Base-by-base conservation (phyloP, 2,113 vertebrate species). In the Ochotona princeps region DNA sequence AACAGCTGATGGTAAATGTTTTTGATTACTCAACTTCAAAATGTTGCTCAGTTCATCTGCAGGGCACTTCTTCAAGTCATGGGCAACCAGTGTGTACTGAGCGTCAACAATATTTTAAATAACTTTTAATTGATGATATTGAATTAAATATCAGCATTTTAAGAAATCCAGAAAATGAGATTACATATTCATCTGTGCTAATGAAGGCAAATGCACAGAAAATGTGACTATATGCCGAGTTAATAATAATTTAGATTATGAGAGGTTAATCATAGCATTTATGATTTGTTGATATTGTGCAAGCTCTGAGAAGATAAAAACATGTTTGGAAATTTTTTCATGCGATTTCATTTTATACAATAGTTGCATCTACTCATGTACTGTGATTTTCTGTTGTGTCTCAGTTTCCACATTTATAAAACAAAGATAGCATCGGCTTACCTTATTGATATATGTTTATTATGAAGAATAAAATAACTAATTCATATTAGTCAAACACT, bases 21-120 rank as follows among this genome's bases (percentile, higher is more conserved):
- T 67, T 91, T 94, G 92, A 60, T 63, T 94, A 82, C 84, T 63
- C 1, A 83, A 28, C 80, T 95, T 92, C 73, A 86, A 69, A 95
- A 87, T 49, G 32, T 75, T 92, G 83, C 67, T 84, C 44, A 8
- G 73, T 60, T n/a, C 23, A 8, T 95, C 12, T 82, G 69, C 1
- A 84, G 5, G n/a, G 0, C 28, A 23, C 84, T 94, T 90, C 90
- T 93, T 14, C 4, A 0, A 30, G 7, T 92, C 92, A 25, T 14
- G 61, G 92, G 25, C 26, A 86, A 51, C 4, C 2, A 25, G 13
- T 4, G 44, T 84, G 87, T 49, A 1, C n/a, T 90, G 7, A 23
- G 21, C 35, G 65, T 47, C n/a, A 69, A 17, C 32, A 88, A 90
- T 74, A 15, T 79, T 61, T 79, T 2, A 78, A 87, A 70, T 85